Base-by-base conservation (phyloP, 2,797 vertebrate species). In the Nothura maculosa region DNA sequence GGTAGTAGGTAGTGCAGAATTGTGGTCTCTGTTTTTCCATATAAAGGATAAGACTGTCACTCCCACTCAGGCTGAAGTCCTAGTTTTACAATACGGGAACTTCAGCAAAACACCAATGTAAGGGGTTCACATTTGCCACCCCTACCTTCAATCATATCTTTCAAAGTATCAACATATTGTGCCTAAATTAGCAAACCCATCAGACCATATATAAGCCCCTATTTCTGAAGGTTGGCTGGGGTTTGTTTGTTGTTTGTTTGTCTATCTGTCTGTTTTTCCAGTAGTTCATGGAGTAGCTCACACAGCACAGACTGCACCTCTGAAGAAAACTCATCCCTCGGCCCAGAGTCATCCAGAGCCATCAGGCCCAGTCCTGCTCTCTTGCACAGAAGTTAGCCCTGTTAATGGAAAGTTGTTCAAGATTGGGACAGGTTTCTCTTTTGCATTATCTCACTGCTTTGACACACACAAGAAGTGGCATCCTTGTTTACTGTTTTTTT, bases 21-120 rank as follows among this genome's bases (percentile, higher is more conserved):
- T 52, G 73, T 5, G 12, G 92, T 75, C 57, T 87, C 54, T 89
- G 19, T 94, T 94, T 94, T 95, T 94, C 85, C 93, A 64, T 22
- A 2, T 91, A 83, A 83, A 9, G 40, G 36, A 70, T 73, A 54
- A 63, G 27, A 38, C 62, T 73, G 48, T 11, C 77, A 85, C 93
- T 83, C 91, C 91, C 45, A 96, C 92, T 89, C 96, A 91, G 73
- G 85, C 82, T 95, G 73, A 63, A 87, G 91, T 47, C 87, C 77
- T 84, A 67, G 34, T 89, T 93, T 92, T 89, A 69, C 80, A 63
- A 8, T n/a, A 66, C 0, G 0, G 77, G 70, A 87, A 89, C 87
- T 84, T 91, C 38, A 94, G 52, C 43, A 74, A 95, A 94, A 43
- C 62, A 67, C 12, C 0, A 0, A 30, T 45, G 47, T 55, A 81